Evolutionary conservation across 2,113 vertebrate genomes (phyloP).

Genomic region (Muntiacus reevesi): DNA sequence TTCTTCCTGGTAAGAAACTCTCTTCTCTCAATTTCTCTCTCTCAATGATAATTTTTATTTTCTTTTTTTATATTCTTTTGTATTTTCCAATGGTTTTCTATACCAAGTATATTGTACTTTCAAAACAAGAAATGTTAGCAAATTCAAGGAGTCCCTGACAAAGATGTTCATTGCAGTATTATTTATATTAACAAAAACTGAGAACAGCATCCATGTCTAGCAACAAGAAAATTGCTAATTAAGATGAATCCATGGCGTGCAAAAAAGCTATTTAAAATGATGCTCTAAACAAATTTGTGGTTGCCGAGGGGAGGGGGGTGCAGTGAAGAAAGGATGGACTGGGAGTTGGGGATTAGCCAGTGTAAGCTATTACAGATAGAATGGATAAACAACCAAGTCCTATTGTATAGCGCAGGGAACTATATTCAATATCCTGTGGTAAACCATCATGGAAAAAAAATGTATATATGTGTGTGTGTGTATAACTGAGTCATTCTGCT

Average conservation of each 20-base stretch:
- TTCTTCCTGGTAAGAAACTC: neutral
- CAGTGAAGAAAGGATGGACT: neutral
- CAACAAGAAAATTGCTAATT: neutral
- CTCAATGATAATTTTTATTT: neutral
- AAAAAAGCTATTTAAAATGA: neutral
- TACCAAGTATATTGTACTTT: neutral
- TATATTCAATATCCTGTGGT: neutral
- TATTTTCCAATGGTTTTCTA: neutral
- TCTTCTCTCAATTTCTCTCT: neutral
- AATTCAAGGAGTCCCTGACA: neutral
- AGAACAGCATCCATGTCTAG: neutral
- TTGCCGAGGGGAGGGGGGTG: neutral
- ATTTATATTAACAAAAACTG: neutral
- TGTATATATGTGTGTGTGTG: neutral
- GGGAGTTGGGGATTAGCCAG: neutral
- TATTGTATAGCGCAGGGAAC: neutral
- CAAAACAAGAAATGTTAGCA: neutral
- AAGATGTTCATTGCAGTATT: constrained; percentile 3
- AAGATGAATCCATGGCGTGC: neutral
- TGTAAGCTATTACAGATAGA: neutral
- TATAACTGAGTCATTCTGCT: neutral
- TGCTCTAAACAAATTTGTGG: neutral
- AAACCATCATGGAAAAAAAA: neutral
- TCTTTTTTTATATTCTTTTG: neutral
- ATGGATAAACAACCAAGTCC: neutral